Evolutionary conservation across 2,888 invertebrate species (phyloP).

Genomic region (Apamea epomidion): DNA sequence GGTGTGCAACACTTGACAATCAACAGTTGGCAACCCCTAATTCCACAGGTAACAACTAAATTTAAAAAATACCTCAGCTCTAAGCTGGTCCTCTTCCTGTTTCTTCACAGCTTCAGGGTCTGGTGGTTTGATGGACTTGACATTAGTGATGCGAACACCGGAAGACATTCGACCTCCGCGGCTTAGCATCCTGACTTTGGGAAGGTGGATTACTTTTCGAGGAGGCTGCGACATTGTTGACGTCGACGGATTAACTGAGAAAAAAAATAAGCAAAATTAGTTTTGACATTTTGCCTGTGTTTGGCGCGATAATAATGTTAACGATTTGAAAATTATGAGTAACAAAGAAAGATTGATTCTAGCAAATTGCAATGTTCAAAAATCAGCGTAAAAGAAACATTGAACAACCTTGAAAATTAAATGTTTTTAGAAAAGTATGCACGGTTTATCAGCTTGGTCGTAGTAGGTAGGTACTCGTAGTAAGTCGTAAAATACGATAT

Average conservation of each 20-base stretch:
- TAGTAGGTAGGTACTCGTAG: background rate
- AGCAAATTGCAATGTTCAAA: constrained; percentile 4
- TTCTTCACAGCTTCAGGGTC: constrained; percentile 80
- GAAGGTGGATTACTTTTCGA: constrained; percentile 80
- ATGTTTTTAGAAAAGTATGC: constrained; percentile 12
- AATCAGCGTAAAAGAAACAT: constrained; percentile 4
- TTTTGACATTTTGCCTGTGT: background rate
- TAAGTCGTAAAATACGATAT: background rate
- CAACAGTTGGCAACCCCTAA: background rate
- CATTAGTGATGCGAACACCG: constrained; percentile 83
- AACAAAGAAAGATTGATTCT: background rate
- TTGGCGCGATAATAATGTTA: background rate
- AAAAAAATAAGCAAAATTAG: constrained; percentile 22
- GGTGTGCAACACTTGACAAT: background rate
- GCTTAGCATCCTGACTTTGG: constrained; percentile 83
- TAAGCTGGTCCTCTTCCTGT: constrained; percentile 81
- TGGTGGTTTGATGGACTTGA: constrained; percentile 83
- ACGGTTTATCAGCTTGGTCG: background rate
- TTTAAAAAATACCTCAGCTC: constrained; percentile 79
- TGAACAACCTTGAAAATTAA: constrained; percentile 21
- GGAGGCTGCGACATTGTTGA: constrained; percentile 76
- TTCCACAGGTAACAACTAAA: background rate
- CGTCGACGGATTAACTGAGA: constrained; percentile 76
- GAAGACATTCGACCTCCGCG: constrained; percentile 74
- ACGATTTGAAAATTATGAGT: background rate